Evolutionary conservation across 2,113 vertebrate species (phyloP).

Genomic region (Sciurus niger): DNA sequence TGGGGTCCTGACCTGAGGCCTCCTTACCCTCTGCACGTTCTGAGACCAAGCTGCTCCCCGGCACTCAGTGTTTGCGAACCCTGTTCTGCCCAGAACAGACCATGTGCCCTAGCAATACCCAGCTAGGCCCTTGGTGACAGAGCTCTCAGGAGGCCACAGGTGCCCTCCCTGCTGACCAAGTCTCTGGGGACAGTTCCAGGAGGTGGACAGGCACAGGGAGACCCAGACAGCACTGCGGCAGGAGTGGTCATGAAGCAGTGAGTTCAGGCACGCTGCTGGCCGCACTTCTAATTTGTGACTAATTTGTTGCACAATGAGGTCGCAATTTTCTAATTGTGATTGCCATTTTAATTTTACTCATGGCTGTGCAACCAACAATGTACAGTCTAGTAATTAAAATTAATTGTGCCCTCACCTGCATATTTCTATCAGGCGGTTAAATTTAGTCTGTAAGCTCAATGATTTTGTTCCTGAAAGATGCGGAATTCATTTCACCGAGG

Average conservation of each 20-base stretch:
- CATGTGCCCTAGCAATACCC: too few relatives aligned
- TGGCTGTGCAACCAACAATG: slow-evolving; percentile 94
- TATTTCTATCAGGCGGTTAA: slow-evolving; percentile 91
- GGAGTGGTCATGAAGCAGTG: slow-evolving; percentile 81
- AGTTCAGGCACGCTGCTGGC: slow-evolving; percentile 83
- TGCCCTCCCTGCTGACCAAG: too few relatives aligned
- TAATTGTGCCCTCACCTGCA: slow-evolving; percentile 95
- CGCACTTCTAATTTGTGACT: slow-evolving; percentile 92
- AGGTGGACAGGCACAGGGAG: slow-evolving; percentile 77
- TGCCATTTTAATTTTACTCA: slow-evolving; percentile 99
- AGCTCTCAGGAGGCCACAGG: background rate
- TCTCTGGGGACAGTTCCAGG: slow-evolving; percentile 69
- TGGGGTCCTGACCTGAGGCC: fast-evolving
- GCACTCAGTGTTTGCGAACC: too few relatives aligned
- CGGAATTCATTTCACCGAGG: slow-evolving; percentile 84
- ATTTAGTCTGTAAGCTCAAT: slow-evolving; percentile 88
- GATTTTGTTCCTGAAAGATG: slow-evolving; percentile 87
- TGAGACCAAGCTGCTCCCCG: too few relatives aligned
- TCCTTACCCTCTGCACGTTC: too few relatives aligned
- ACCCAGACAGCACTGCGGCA: slow-evolving; percentile 81
- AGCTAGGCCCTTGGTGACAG: too few relatives aligned
- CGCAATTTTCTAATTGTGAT: slow-evolving; percentile 98
- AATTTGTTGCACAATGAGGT: slow-evolving; percentile 97
- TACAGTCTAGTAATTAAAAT: slow-evolving; percentile 97
- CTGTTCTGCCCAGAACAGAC: background rate